Conservation (phyloP, 1,140 invertebrate species). For the Holotrichia oblita region DNA sequence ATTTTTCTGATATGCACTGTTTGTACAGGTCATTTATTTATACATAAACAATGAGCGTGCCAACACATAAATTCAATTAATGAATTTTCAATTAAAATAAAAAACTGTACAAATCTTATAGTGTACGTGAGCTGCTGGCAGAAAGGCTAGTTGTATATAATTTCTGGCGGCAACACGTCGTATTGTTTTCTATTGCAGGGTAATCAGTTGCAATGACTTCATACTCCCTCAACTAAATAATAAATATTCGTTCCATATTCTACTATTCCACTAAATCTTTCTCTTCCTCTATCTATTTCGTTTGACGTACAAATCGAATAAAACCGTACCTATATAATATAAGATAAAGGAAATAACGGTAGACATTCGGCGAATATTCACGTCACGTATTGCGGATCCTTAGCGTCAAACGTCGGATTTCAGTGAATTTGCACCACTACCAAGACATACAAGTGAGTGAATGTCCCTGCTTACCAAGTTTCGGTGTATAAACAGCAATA, state of each 20-base stretch:
- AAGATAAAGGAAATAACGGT: constrained; percentile 12
- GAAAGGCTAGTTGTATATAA: too few relatives aligned
- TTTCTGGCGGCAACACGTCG: too few relatives aligned
- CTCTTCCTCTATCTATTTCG: background rate
- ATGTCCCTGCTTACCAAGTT: background rate
- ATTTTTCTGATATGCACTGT: too few relatives aligned
- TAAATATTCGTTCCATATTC: too few relatives aligned
- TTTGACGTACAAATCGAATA: background rate
- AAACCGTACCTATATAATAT: background rate
- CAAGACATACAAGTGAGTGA: too few relatives aligned
- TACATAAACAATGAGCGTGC: too few relatives aligned
- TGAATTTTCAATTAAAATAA: too few relatives aligned
- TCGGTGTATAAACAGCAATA: constrained; percentile 1
- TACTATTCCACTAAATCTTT: constrained; percentile 1
- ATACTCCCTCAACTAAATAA: background rate
- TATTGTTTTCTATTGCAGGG: too few relatives aligned
- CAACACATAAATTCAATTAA: too few relatives aligned
- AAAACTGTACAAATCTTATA: too few relatives aligned
- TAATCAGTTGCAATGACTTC: background rate
- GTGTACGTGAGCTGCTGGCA: too few relatives aligned
- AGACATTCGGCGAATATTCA: background rate
- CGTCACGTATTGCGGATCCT: constrained; percentile 11
- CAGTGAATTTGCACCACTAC: background rate
- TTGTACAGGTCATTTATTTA: too few relatives aligned
- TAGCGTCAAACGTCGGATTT: constrained; percentile 11